Evolutionary conservation across 2,797 vertebrate genomes (phyloP).

Genomic region (Leptoclinus maculatus): DNA sequence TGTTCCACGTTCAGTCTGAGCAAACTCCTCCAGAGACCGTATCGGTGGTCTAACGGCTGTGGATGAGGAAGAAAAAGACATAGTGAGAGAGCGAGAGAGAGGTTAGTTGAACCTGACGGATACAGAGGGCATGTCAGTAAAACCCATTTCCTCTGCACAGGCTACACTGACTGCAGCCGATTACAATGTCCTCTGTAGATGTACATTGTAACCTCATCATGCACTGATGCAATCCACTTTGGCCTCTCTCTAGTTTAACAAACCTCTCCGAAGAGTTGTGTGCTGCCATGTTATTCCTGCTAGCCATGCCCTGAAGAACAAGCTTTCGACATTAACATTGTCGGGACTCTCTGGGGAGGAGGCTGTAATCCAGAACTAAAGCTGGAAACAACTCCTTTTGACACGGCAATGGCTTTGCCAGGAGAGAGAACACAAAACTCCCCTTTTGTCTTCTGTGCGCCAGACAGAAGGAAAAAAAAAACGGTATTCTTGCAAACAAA

Average conservation of each 20-base stretch:
- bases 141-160: constrained; percentile 55
- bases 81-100: constrained; percentile 16
- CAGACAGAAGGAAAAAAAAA: constrained; percentile 8
- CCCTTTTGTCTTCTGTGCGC: constrained; percentile 23
- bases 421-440: constrained; percentile 43
- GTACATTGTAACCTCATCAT: constrained; percentile 67
- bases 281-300: constrained; percentile 71
- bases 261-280: constrained; percentile 62
- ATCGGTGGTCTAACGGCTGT: constrained; percentile 4
- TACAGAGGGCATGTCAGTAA: constrained; percentile 63
- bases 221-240: constrained; percentile 70
- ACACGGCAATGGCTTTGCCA: constrained; percentile 51
- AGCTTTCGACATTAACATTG: constrained; percentile 82
- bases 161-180: constrained; percentile 54
- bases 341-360: constrained; percentile 58
- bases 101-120: constrained; percentile 70
- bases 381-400: constrained; percentile 65
- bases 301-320: constrained; percentile 74
- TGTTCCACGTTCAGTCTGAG: not conserved
- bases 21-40: not conserved
- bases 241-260: constrained; percentile 64
- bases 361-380: constrained; percentile 59
- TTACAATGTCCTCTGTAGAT: constrained; percentile 57
- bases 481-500: constrained; percentile 27
- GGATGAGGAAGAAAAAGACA: constrained; percentile 21